These are phyloP conservation scores for Aleadryas rufinucha DNA, from an alignment of 2,113 vertebrate species.

Conservation along the genomic window DNA sequence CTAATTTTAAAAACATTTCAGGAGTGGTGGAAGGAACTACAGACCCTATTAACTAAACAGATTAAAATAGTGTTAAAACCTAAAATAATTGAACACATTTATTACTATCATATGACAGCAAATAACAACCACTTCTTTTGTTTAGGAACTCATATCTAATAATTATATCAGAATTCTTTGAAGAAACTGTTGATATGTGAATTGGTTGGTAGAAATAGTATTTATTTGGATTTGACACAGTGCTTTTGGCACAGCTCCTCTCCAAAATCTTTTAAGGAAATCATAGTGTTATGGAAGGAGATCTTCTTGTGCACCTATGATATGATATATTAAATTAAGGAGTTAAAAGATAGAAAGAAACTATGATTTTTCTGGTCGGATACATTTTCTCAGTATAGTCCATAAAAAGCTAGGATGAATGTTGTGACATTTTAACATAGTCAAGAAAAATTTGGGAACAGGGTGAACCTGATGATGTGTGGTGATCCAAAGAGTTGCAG, in stretches of 20 bases:
- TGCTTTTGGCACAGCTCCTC: neutral
- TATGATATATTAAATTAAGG: neutral
- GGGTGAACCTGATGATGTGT: neutral
- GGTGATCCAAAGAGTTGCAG: neutral
- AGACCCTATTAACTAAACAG: neutral
- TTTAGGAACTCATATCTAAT: neutral
- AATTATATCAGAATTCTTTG: neutral
- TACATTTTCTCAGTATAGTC: neutral
- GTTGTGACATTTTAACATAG: neutral
- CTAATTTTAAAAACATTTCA: neutral
- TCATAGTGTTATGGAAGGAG: neutral
- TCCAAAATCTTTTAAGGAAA: neutral
- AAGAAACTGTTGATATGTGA: neutral
- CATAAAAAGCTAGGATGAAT: neutral
- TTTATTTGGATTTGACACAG: neutral
- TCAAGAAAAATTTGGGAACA: neutral
- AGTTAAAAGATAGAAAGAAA: neutral
- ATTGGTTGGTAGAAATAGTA: neutral
- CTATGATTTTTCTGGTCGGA: neutral
- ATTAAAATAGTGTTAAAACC: neutral
- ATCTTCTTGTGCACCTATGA: neutral
- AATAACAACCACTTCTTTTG: neutral
- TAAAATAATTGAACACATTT: neutral
- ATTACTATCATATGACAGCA: neutral
- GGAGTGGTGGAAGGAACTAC: neutral